phyloP scores from a whole-genome alignment of 2,113 vertebrate species.

The Penelope pileata region DNA sequence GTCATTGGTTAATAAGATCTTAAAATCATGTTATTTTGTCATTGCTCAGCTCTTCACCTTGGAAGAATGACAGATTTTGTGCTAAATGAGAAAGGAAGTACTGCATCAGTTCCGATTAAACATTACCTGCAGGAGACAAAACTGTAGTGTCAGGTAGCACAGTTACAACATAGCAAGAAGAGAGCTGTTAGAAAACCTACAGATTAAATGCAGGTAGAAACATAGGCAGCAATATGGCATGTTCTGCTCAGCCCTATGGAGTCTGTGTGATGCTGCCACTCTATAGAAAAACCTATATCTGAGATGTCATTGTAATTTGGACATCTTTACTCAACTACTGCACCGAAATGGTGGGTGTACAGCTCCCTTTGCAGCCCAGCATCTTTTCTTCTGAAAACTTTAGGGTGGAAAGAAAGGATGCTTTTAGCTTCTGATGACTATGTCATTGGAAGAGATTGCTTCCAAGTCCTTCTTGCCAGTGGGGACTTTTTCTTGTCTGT shows the following conservation, averaged over 20 bases:
- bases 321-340: neutral
- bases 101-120: neutral
- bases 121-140: neutral
- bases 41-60: neutral
- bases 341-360: neutral
- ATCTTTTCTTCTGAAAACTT: neutral
- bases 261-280: neutral
- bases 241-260: neutral
- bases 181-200: neutral
- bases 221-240: neutral
- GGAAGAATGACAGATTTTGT: neutral
- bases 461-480: neutral
- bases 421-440: neutral
- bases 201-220: neutral
- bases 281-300: neutral
- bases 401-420: neutral
- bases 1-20: neutral
- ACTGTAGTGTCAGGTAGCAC: neutral
- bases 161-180: neutral
- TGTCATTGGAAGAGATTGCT: neutral
- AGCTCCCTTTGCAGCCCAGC: constrained; percentile 34
- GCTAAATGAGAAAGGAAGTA: neutral
- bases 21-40: neutral
- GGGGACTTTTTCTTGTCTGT: neutral
- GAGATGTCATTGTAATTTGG: neutral